Evolutionary conservation across 2,797 vertebrate species (phyloP), one percentile per base, ranked within the genome.

Genomic region (Petrocephalus sullivani): DNA sequence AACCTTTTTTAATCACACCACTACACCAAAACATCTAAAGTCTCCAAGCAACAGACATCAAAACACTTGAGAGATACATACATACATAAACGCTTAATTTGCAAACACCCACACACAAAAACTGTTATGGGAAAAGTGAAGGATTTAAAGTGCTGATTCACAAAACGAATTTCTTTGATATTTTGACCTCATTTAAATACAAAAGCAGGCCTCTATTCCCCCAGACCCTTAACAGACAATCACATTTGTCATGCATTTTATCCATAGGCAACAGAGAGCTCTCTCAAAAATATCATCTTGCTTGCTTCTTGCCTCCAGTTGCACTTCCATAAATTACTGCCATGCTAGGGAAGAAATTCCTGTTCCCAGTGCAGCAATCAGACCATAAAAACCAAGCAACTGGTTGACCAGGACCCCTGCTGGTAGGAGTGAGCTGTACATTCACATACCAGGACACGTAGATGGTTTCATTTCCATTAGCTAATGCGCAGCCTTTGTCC

Each of bases 361-460:
- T 88, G 71, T 53, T 87, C 83, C 82, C 21, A 67, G 19, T 5
- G 58, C 87, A 88, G 75, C 89, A 89, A 88, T 85, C 0, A 87
- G 58, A 82, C 33, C 83, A 87, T 87, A 83, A 88, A 89, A 91
- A 88, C 75, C 61, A 78, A 88, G 60, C 54, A 91, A 16, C 46
- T 51, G 64, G 14, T 54, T 78, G 37, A 41, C 71, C 86, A 61
- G 67, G 19, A 60, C 57, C 19, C 12, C 56, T 78, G 33, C 19
- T 75, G 28, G 5, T n/a, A 85, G 56, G 4, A 89, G 78, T 28
- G 19, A 23, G 61, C 21, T 4, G 60, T n/a, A 2, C 64, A 61
- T 21, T 23, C 19, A 92, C 96, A 95, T 92, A 98, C 98, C 98
- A 98, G 89, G 98, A 95, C 89, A 97, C 97, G 0, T 93, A 94